Base-by-base conservation (phyloP, 2,797 vertebrate genomes). In the Hydrolagus colliei region DNA sequence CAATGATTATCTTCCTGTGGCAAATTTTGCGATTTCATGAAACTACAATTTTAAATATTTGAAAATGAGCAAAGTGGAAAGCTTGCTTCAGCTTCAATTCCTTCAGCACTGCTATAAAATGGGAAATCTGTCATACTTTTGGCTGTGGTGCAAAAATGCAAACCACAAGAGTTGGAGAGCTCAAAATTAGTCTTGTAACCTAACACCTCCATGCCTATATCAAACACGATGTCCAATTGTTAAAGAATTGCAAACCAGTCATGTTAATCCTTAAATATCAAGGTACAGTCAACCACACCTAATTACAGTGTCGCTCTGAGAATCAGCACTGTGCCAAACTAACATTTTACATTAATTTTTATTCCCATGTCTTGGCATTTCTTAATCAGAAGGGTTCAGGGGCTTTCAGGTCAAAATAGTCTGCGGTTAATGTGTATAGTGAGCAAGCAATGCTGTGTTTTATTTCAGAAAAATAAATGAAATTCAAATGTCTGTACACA, bases 61-160 rank as follows among this genome's bases (percentile, higher is more conserved):
- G 79, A 82, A 65, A 80, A 78, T 80, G 32, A 20, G 68, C 20
- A 82, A 82, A 82, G 79, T 71, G 63, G 27, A 41, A 35, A 52
- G 71, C 32, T 18, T 84, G 67, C 32, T 16, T 68, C 79, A 71
- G 63, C 41, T 62, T 5, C 27, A 27, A 52, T 52, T 52, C 32
- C 20, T 22, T 32, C 9, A 22, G 12, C 62, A 80, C 41, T 52
- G 22, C 27, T 80, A 67, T 13, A 80, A 80, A 78, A n/a, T 80
- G 65, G 7, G 78, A 82, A 52, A 84, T 71, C 68, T 71, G 65
- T 84, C 65, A 84, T 68, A 71, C 65, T 84, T 20, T 84, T 84
- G 65, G 65, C 79, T 84, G 32, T 6, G 62, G 65, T 84, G 4
- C 65, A 71, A 84, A 84, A 71, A 84, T 84, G 65, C 79, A 68